Evolutionary conservation across 2,888 invertebrate genomes (phyloP), one percentile per base, ranked within the genome.

Genomic region (Epiblema foenella): DNA sequence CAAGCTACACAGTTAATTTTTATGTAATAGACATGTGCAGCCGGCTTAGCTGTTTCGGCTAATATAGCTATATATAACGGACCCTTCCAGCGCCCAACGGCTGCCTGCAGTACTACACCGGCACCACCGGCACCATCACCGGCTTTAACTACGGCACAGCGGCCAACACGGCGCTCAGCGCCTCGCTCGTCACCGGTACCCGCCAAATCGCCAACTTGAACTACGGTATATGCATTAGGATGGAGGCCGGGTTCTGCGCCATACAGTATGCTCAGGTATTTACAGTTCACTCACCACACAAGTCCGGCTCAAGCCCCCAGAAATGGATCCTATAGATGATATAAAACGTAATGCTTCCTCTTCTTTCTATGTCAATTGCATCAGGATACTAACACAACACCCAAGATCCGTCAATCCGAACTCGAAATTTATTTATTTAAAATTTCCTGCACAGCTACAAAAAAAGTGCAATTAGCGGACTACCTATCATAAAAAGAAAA

Each of bases 161-260:
- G 0, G 94, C 94, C 12, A 95, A 95, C 80, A 92, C 95, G 1
- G 89, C 89, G 0, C 85, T 93, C 15, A 90, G 93, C 9, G 93
- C 94, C 2, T 93, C 95, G 0, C 89, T 94, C n/a, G 93, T 93
- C 29, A 91, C 93, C 0, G 97, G 97, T 1, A 96, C 96, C 0
- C 89, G 97, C 39, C 96, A 97, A 85, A 89, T 97, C 69, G 95
- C 94, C 1, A 96, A 95, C 82, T 89, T 95, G 74, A 95, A 95
- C 85, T 97, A 97, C 82, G 97, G 97, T 5, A 95, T 97, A 65
- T 97, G 97, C 78, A 94, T 97, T 20, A 92, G 95, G 79, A 95
- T 96, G 95, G 95, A 94, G 63, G 94, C 95, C 0, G 97, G 96
- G 12, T 95, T 94, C 83, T 97, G 97, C 81, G 91, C 94, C 29